Conservation (phyloP, 2,888 invertebrate species). For the Coecobrya sp. region DNA sequence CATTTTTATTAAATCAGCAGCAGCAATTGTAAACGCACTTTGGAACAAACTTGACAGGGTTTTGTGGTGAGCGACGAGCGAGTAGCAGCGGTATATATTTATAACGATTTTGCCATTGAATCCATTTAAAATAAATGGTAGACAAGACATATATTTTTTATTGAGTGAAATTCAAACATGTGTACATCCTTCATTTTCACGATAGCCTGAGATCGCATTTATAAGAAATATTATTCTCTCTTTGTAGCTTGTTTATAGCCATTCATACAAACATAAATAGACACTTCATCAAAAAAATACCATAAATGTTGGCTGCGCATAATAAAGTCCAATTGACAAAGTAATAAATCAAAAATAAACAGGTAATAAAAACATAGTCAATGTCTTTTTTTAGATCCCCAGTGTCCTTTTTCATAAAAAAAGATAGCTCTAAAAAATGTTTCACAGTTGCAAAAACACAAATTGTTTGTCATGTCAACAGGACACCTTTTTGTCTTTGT, state of each 20-base stretch:
- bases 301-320: background rate
- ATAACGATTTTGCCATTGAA: slow-evolving; percentile 17
- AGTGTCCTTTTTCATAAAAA: slow-evolving; percentile 39
- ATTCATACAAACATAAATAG: no score
- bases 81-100: no score
- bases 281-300: background rate
- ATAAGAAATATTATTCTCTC: background rate
- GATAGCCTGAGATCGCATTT: background rate
- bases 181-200: background rate
- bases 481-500: slow-evolving; percentile 36
- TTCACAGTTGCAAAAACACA: slow-evolving; percentile 2
- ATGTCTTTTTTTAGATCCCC: background rate
- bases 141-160: background rate
- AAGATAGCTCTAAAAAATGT: background rate
- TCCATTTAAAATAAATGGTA: background rate
- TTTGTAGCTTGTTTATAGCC: background rate
- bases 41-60: slow-evolving; percentile 22
- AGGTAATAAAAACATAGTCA: slow-evolving; percentile 14
- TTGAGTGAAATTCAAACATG: slow-evolving; percentile 17
- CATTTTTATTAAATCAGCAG: slow-evolving; percentile 14
- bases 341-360: slow-evolving; percentile 9
- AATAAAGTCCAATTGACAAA: slow-evolving; percentile 34
- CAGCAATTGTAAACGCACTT: background rate
- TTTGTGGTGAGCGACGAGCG: slow-evolving; percentile 16
- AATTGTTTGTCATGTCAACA: slow-evolving; percentile 40